Conservation (phyloP, 2,113 vertebrate species). For the Rhinichthys klamathensis region DNA sequence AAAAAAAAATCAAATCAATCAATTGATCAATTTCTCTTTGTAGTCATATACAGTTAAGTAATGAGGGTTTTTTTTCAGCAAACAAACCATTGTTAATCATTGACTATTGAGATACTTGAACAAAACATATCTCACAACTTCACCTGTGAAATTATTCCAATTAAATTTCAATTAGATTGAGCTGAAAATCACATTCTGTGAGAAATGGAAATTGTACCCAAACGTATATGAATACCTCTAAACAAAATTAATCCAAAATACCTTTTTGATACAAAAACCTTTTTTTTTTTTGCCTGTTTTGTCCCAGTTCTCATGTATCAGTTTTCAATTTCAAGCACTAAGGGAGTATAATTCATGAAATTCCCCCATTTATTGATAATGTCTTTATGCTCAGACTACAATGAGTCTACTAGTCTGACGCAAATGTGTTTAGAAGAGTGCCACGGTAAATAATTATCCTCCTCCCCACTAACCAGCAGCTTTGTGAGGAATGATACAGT, state of each 20-base stretch:
- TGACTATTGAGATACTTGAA: neutral
- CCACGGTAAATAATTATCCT: constrained; percentile 35
- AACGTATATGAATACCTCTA: neutral
- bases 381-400: neutral
- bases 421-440: constrained; percentile 29
- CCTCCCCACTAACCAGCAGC: constrained; percentile 14
- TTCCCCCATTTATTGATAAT: neutral
- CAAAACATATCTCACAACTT: neutral
- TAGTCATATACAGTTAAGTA: neutral
- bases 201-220: neutral
- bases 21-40: neutral
- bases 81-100: neutral
- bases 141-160: neutral
- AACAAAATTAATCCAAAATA: neutral
- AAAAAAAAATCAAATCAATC: neutral
- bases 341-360: neutral
- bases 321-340: neutral
- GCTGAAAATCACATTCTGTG: neutral
- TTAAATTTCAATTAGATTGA: neutral
- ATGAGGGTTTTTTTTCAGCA: neutral
- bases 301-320: neutral
- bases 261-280: neutral
- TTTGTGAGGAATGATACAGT: constrained; percentile 27
- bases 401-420: constrained; percentile 26
- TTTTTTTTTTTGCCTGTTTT: neutral